phyloP scores from a whole-genome alignment of 1,140 invertebrate species.

The Drosophila kepulauana region DNA sequence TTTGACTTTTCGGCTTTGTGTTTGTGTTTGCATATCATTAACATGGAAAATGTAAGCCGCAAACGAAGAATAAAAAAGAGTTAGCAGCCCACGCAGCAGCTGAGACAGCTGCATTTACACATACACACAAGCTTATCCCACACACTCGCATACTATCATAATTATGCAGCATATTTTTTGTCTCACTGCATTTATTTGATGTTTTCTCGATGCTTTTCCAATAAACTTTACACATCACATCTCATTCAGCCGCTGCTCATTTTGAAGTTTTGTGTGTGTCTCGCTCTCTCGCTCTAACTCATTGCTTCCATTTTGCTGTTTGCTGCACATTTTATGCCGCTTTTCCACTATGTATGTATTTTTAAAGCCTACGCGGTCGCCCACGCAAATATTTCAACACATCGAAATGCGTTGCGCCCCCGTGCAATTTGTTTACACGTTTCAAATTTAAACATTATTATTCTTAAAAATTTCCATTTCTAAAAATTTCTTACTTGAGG shows the following conservation, averaged over 20 bases:
- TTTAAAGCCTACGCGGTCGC: constrained; percentile 17
- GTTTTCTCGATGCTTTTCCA: constrained; percentile 70
- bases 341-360: constrained; percentile 18
- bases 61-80: constrained; percentile 55
- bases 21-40: constrained; percentile 78
- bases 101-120: constrained; percentile 36
- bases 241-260: constrained; percentile 40
- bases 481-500: constrained; percentile 25
- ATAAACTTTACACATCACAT: constrained; percentile 61
- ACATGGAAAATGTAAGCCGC: constrained; percentile 69
- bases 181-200: constrained; percentile 57
- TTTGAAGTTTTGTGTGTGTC: constrained; percentile 30
- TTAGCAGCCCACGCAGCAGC: constrained; percentile 66
- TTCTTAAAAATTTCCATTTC: constrained; percentile 27
- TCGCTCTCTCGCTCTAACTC: too few species aligned
- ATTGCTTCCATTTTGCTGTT: constrained; percentile 16
- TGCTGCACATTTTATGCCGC: constrained; percentile 49
- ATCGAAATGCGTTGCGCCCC: constrained; percentile 22
- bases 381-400: constrained; percentile 33
- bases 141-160: constrained; percentile 70
- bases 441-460: constrained; percentile 26
- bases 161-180: constrained; percentile 61
- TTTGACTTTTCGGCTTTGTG: constrained; percentile 57
- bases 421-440: constrained; percentile 47
- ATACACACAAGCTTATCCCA: constrained; percentile 38